Evolutionary conservation across 1,140 invertebrate species (phyloP).

Genomic region (Neotoxoptera formosana): DNA sequence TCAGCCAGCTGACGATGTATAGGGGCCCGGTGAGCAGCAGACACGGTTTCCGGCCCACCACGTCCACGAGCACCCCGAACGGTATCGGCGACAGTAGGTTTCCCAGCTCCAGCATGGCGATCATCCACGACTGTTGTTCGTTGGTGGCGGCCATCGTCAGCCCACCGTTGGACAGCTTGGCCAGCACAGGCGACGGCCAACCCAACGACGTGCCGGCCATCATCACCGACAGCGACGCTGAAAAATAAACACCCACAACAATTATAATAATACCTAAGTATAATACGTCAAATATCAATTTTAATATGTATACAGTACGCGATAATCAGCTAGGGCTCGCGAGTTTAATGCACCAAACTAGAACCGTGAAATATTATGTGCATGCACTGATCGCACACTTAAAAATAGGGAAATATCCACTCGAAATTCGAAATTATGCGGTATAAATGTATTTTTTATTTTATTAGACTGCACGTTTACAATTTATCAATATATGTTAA

Average conservation of each 20-base stretch:
- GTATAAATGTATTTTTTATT: not conserved
- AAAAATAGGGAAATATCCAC: not conserved
- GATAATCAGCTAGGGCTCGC: not conserved
- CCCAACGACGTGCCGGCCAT: constrained; percentile 72
- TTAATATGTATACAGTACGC: not conserved
- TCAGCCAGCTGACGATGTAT: constrained; percentile 73
- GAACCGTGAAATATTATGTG: too few species aligned
- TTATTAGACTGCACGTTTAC: not conserved
- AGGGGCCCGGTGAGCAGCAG: constrained; percentile 79
- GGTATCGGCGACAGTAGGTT: constrained; percentile 61
- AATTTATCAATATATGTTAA: too few species aligned
- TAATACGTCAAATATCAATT: too few species aligned
- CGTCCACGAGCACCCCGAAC: constrained; percentile 59
- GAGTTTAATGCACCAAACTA: not conserved
- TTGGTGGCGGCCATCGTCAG: constrained; percentile 54
- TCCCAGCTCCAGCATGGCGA: constrained; percentile 60
- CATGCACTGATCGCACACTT: too few species aligned
- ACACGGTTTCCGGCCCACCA: constrained; percentile 62
- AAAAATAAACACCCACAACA: not conserved
- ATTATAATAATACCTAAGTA: not conserved
- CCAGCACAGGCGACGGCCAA: constrained; percentile 79
- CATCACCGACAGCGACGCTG: constrained; percentile 61
- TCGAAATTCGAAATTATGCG: not conserved
- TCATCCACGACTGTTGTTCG: constrained; percentile 59
- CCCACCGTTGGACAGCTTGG: constrained; percentile 66